Evolutionary conservation across 2,888 invertebrate genomes (phyloP), one percentile per base, ranked within the genome.

Genomic region (Conops quadrifasciatus): DNA sequence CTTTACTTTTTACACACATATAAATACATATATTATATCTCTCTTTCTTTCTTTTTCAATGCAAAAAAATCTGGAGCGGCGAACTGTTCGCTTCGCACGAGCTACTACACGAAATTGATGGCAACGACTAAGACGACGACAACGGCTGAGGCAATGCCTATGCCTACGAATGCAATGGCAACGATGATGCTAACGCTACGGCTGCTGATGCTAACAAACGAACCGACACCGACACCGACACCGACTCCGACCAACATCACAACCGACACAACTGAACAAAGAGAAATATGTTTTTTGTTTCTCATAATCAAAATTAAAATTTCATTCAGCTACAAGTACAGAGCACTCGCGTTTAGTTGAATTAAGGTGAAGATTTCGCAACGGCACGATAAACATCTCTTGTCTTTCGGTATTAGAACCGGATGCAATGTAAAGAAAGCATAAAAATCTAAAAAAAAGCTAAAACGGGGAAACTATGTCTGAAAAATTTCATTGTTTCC

Each of bases 21-120:
- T 13, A 59, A 16, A 11, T 5, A 11, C 51, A 51, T 19, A 11
- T 16, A 51, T 51, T 16, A 11, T 19, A 16, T 19, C 5, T 51
- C 2, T 19, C 5, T 19, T 5, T 51, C 2, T 11, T 51, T 51
- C 11, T 59, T n/a, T 7, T 60, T 36, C 19, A 43, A 9, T 11
- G 36, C 36, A 30, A n/a, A 19, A 60, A 16, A 5, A n/a, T 30
- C 28, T 47, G 28, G 49, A 49, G 59, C 60, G 45, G 60, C 62
- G 68, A 19, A 30, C 60, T 45, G 60, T 45, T 60, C 68, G 45
- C 59, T 60, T 30, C 26, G 5, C 36, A 36, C 36, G 68, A 62
- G 28, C 15, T 60, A 28, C 60, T 59, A 47, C 68, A 68, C 45
- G 49, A 16, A 49, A 68, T 47, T 68, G 59, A 66, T 43, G 67